Evolutionary conservation across 1,140 invertebrate species (phyloP), one percentile per base, ranked within the genome.

Genomic region (Sarcophaga peregrina): DNA sequence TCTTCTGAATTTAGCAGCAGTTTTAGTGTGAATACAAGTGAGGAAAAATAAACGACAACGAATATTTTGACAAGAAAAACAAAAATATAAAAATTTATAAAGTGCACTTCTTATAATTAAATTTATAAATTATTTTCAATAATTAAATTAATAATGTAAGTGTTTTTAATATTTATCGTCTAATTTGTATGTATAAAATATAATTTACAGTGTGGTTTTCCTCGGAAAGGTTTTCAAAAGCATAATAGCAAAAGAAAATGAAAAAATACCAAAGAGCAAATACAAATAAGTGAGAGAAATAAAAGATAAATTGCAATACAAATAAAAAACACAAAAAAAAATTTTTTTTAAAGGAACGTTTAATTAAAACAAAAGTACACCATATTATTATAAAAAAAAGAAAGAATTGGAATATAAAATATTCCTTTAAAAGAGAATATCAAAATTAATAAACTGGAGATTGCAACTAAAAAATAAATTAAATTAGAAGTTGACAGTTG

Each of bases 41-140:
- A 47, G 46, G 75, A 17, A 50, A 50, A 78, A 52, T n/a, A 50
- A 52, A 78, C 74, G 47, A 76, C 75, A 50, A 74, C 62, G 62
- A 72, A 72, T 25, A 72, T 11, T 74, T 48, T 17, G 74, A 25
- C 74, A 52, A 78, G 47, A 48, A 50, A 50, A 76, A 76, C 9
- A 17, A 76, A 47, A 20, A 20, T 20, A 78, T 50, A 76, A 76
- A 47, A 17, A 76, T 62, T 37, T 37, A 37, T 4, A 68, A 68
- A 68, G 20, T 68, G 62, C 7, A 68, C 17, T 25, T 68, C 25
- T 17, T 68, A 68, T 13, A 68, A 68, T 20, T 68, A 17, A 25
- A 17, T 8, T 68, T 68, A 25, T 20, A 68, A 52, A 13, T 20
- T 37, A 37, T 37, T 37, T 68, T n/a, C 58, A 62, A 62, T 17